Percentiles rank a stretch among this genome's conserved stretches.
These are phyloP conservation scores for Rhabdophis nuchalis DNA, from an alignment of 2,797 vertebrate species.

Conservation along the genomic window DNA sequence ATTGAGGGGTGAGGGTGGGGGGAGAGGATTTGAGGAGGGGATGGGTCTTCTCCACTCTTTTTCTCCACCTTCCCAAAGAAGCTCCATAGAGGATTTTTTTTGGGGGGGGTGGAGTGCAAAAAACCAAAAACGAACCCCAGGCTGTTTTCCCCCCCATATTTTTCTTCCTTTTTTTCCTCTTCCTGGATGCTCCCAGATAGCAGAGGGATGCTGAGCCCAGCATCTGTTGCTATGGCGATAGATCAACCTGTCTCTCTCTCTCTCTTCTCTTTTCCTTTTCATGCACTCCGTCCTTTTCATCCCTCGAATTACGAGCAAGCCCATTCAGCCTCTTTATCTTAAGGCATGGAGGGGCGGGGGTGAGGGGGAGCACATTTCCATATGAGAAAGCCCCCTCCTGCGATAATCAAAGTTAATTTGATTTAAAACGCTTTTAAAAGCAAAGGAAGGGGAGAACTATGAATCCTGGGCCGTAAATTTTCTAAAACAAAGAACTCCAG, in stretches of 20 bases:
- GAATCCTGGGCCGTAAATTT: background rate
- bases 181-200: background rate
- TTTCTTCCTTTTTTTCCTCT: background rate
- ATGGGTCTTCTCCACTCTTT: background rate
- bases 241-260: background rate
- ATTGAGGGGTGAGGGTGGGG: background rate
- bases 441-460: no score
- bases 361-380: background rate
- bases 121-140: no score
- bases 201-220: background rate
- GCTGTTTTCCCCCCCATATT: no score
- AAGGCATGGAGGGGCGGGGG: no score
- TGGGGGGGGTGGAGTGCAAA: background rate
- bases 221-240: conserved; percentile 11
- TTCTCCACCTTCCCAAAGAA: background rate
- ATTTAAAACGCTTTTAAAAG: background rate
- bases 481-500: no score
- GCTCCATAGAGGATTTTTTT: no score
- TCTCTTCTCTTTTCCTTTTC: background rate
- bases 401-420: background rate
- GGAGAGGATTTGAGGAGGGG: no score
- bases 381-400: background rate
- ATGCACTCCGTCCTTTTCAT: background rate
- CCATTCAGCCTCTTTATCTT: background rate
- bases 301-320: background rate